Base-by-base conservation (phyloP, 2,888 invertebrate genomes). In the Drosophila affinis region DNA sequence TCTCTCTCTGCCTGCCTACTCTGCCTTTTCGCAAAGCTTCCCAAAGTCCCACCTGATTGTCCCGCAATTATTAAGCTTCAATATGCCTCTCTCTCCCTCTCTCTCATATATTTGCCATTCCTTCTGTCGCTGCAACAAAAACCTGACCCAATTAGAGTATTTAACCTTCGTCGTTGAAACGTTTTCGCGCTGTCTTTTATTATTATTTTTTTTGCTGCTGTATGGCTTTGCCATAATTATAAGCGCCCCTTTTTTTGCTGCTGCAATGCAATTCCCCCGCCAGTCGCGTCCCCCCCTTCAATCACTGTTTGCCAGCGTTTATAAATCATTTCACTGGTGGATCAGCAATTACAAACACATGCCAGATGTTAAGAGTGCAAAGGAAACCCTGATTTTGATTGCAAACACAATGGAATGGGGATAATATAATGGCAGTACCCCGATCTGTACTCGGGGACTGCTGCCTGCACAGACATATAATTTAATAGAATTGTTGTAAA, bases 401-500 rank as follows among this genome's bases (percentile, higher is more conserved):
- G 29, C 64, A 58, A 58, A 51, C 45, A 74, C 64, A 58, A 73
- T 54, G 51, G 72, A 55, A 73, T 54, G 51, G 72, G 67, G 57
- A 63, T 51, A 56, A 56, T 56, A 46, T 29, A 34, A 34, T 34
- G 34, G 34, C 34, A 12, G 34, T 34, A 34, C 21, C 24, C 24
- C 24, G 24, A 3, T 3, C 24, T 24, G 24, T 24, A 24, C 24
- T 4, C 24, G 3, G 24, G 24, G 27, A 27, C 34, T 12, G 34
- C 34, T 34, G 10, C 0, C 34, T 52, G 32, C 21, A 39, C 68
- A 53, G 47, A 62, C 47, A 45, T 74, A 74, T 74, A 74, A 74
- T 72, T 72, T 74, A 74, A 75, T 72, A 75, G 75, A 72, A 74
- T 72, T 45, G 67, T 53, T 72, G 58, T 67, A 58, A 74, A 71